Percentiles rank a stretch among this genome's conserved stretches.
Conservation (phyloP, 2,797 vertebrate species). For the Toxotes lorentzi region DNA sequence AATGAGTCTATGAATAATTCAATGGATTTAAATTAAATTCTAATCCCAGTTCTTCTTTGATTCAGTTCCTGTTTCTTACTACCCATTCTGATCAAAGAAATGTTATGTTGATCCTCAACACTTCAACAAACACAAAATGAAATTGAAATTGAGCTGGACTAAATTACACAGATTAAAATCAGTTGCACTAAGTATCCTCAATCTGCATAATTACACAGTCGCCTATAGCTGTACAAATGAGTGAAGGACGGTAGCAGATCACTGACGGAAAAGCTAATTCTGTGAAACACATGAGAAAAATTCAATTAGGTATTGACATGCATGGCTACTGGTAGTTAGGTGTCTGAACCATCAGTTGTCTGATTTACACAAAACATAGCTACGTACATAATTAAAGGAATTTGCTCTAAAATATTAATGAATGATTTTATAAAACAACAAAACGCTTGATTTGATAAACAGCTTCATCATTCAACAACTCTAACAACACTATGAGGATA, state of each 20-base stretch:
- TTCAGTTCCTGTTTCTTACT: conserved; percentile 35
- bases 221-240: conserved; percentile 36
- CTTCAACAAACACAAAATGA: conserved; percentile 45
- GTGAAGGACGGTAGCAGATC: conserved; percentile 29
- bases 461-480: background rate
- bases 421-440: background rate
- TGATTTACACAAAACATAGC: conserved; percentile 12
- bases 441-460: background rate
- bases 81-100: conserved; percentile 31
- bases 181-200: conserved; percentile 19
- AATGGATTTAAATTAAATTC: conserved; percentile 57
- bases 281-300: conserved; percentile 39
- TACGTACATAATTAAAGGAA: background rate
- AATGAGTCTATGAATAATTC: conserved; percentile 65
- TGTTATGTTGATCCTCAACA: conserved; percentile 42
- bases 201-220: conserved; percentile 14
- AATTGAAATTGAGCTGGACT: conserved; percentile 20
- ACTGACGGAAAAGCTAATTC: conserved; percentile 33
- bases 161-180: conserved; percentile 45
- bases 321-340: conserved; percentile 28
- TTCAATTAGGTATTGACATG: conserved; percentile 48
- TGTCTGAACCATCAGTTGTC: conserved; percentile 17
- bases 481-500: background rate
- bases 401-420: background rate
- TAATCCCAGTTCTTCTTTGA: conserved; percentile 55